Evolutionary conservation across 35 echinoderm and acorn worm genomes (phyloP).

Genomic region (Lytechinus variegatus): DNA sequence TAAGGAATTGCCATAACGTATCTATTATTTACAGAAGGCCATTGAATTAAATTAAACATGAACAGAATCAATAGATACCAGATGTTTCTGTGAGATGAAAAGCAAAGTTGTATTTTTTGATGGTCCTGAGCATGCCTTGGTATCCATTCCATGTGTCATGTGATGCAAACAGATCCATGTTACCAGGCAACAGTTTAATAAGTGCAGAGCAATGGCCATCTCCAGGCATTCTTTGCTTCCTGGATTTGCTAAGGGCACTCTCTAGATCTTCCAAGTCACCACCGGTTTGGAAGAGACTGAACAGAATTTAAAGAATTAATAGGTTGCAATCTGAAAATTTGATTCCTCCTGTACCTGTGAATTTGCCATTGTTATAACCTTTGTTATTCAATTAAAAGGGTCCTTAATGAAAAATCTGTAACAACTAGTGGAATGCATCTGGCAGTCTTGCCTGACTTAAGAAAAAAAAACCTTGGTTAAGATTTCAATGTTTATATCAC

Average conservation of each 20-base stretch:
- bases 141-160: constrained; percentile 82
- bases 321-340: no score
- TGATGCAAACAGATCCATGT: constrained; percentile 79
- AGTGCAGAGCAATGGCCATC: constrained; percentile 84
- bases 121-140: constrained; percentile 70
- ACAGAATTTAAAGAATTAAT: not conserved
- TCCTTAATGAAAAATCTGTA: no score
- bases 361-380: no score
- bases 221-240: constrained; percentile 34
- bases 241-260: constrained; percentile 58
- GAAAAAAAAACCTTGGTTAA: no score
- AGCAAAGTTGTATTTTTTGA: constrained; percentile 90
- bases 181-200: constrained; percentile 85
- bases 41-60: no score
- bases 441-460: no score
- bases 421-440: no score
- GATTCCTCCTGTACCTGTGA: no score
- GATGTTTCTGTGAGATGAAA: constrained; percentile 60
- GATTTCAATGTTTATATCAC: no score
- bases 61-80: not conserved
- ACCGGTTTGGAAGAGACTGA: constrained; percentile 80
- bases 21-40: no score
- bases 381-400: no score
- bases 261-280: constrained; percentile 78
- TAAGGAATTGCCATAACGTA: no score